Evolutionary conservation across 2,113 vertebrate species (phyloP).

Genomic region (Heterotis niloticus): DNA sequence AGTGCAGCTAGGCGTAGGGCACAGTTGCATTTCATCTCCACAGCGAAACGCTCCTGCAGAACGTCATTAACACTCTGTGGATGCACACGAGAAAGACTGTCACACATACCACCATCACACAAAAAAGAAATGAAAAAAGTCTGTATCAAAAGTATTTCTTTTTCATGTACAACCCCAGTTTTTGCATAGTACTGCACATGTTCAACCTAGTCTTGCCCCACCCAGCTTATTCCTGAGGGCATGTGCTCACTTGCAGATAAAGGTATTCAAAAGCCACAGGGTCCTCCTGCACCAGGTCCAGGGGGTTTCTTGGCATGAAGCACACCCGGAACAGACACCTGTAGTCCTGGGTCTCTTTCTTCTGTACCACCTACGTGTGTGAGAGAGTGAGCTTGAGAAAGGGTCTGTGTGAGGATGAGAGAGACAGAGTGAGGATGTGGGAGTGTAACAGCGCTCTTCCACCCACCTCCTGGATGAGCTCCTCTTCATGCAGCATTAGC

Average conservation of each 20-base stretch:
- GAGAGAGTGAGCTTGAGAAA: conserved; percentile 1
- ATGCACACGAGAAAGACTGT: conserved; percentile 28
- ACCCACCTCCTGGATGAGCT: conserved; percentile 81
- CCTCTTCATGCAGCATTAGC: conserved; percentile 84
- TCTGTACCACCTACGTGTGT: conserved; percentile 77
- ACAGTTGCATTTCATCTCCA: conserved; percentile 92
- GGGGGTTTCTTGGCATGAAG: conserved; percentile 79
- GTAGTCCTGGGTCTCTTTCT: conserved; percentile 80
- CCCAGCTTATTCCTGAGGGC: neutral
- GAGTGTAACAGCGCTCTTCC: neutral
- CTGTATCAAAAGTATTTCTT: neutral
- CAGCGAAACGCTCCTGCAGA: conserved; percentile 87
- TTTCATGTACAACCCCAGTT: neutral
- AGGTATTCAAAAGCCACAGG: conserved; percentile 88
- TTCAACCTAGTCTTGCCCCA: neutral
- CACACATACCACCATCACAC: neutral
- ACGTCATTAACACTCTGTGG: conserved; percentile 89
- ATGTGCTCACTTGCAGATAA: conserved; percentile 79
- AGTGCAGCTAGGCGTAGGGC: conserved; percentile 85
- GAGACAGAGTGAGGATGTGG: conserved; percentile 2
- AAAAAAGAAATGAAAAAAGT: neutral
- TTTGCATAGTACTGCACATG: neutral
- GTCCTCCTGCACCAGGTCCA: conserved; percentile 80
- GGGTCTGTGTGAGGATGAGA: neutral
- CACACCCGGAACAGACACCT: conserved; percentile 92